Conservation (phyloP, 2,888 invertebrate species). For the Melanostoma scalare region DNA sequence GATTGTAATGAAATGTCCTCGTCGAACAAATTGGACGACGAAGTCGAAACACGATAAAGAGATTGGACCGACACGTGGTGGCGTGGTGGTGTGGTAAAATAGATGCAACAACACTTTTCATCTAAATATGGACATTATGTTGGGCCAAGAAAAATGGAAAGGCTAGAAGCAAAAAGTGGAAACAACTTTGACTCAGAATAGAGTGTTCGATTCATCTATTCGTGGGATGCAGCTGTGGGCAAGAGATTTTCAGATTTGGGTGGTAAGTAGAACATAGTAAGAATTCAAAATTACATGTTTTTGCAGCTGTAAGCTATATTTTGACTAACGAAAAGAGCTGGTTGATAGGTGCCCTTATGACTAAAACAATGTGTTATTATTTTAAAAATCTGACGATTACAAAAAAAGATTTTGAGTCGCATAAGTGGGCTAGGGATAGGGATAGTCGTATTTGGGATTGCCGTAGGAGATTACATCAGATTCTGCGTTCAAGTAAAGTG, state of each 20-base stretch:
- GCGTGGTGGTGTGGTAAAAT: not conserved
- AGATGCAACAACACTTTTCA: slow-evolving; percentile 31
- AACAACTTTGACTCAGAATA: not conserved
- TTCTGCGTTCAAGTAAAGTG: no score
- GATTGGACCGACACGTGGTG: slow-evolving; percentile 17
- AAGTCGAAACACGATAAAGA: slow-evolving; percentile 60
- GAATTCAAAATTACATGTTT: no score
- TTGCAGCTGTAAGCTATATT: no score
- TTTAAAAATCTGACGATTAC: no score
- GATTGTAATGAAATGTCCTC: slow-evolving; percentile 66
- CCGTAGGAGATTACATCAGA: no score
- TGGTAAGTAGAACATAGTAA: no score
- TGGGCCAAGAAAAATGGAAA: slow-evolving; percentile 64
- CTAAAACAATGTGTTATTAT: no score
- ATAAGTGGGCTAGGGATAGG: no score
- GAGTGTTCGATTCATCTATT: not conserved
- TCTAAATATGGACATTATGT: slow-evolving; percentile 41
- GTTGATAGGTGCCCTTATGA: no score
- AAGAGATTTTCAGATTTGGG: slow-evolving; percentile 6
- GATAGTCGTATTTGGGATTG: no score
- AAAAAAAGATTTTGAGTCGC: no score
- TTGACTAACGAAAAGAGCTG: no score
- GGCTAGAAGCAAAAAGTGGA: slow-evolving; percentile 39
- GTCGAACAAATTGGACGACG: slow-evolving; percentile 64
- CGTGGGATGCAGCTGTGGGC: slow-evolving; percentile 32